phyloP scores from a whole-genome alignment of 2,888 invertebrate species.

The Hyles lineata region DNA sequence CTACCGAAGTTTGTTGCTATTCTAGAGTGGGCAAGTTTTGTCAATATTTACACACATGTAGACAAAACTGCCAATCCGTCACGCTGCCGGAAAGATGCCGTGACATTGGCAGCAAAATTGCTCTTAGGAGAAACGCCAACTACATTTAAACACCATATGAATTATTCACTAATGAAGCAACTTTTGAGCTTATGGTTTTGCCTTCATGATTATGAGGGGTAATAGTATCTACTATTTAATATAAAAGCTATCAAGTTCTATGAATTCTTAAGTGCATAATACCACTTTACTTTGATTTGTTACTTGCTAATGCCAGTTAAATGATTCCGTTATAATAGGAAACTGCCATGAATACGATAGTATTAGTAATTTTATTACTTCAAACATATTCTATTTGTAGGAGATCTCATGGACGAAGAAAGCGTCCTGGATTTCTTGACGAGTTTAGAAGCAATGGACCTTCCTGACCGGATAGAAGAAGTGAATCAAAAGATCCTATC shows the following conservation, averaged over 20 bases:
- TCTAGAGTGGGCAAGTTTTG: neutral
- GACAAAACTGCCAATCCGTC: conserved; percentile 28
- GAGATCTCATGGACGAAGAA: conserved; percentile 98
- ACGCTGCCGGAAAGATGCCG: conserved; percentile 27
- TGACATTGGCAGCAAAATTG: conserved; percentile 29
- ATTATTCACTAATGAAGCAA: neutral
- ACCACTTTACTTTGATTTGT: no score
- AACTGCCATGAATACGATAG: no score
- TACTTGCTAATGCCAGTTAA: no score
- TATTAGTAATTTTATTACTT: neutral
- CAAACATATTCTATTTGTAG: conserved; percentile 72
- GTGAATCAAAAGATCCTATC: conserved; percentile 95
- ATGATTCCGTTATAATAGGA: no score
- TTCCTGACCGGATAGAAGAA: conserved; percentile 97
- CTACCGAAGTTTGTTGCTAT: conserved; percentile 4
- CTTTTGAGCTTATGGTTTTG: neutral
- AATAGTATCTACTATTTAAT: neutral
- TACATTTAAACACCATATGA: conserved; percentile 7
- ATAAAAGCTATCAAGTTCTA: no score
- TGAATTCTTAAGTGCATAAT: no score
- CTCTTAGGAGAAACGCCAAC: conserved; percentile 25
- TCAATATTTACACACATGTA: conserved; percentile 20
- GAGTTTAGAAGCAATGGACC: conserved; percentile 97
- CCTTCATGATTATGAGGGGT: neutral
- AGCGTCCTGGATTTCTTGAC: conserved; percentile 96